Evolutionary conservation across 2,113 vertebrate species (phyloP).

Genomic region (Myotis brandtii): DNA sequence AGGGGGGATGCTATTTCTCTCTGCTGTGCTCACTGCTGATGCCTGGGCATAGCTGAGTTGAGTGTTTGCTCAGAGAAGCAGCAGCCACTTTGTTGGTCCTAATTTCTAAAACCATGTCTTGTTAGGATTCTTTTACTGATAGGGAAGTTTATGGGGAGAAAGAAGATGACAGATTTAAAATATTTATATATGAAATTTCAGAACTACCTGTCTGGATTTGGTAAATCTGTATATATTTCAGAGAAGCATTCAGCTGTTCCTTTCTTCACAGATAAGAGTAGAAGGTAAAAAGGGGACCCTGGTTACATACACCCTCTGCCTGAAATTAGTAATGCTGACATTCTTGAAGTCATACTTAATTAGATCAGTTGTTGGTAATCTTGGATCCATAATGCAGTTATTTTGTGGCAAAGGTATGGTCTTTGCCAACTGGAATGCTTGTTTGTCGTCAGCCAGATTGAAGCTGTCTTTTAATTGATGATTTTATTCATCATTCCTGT

Average conservation of each 20-base stretch:
- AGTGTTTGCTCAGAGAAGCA: conserved; percentile 61
- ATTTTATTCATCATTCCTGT: not conserved
- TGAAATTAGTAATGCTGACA: conserved; percentile 16
- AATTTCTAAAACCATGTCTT: conserved; percentile 78
- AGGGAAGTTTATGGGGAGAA: not conserved
- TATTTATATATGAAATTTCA: not conserved
- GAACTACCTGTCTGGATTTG: not conserved
- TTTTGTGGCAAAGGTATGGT: not conserved
- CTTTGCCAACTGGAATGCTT: conserved; percentile 26
- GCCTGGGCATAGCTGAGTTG: conserved; percentile 58
- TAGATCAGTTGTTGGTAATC: not conserved
- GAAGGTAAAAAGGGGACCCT: not conserved
- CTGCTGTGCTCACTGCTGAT: not conserved
- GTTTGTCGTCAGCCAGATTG: not conserved
- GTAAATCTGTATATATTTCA: conserved; percentile 17
- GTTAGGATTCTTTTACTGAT: conserved; percentile 60
- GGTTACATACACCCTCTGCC: not conserved
- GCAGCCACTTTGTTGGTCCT: conserved; percentile 62
- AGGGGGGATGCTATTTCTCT: not conserved
- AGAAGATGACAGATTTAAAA: conserved; percentile 30
- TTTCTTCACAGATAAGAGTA: not conserved
- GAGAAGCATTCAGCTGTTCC: not conserved
- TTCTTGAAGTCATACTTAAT: conserved; percentile 19
- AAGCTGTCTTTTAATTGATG: not conserved
- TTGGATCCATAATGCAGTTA: not conserved